Evolutionary conservation across 2,888 invertebrate genomes (phyloP).

Genomic region (Byasa hedistus): DNA sequence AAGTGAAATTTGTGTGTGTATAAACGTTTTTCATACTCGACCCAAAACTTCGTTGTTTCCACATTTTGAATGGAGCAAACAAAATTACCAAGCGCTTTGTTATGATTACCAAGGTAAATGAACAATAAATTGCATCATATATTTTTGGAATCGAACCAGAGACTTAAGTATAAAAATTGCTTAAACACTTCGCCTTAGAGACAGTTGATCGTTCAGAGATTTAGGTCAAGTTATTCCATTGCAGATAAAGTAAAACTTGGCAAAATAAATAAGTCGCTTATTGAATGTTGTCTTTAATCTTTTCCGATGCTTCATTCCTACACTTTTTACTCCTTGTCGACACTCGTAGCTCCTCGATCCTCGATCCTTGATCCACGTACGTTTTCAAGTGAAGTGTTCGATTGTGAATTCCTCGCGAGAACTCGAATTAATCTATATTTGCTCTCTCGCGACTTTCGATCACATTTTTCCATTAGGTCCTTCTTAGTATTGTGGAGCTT

Average conservation of each 20-base stretch:
- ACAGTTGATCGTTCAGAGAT: too few relatives aligned
- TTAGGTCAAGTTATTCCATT: too few relatives aligned
- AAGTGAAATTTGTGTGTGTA: constrained; percentile 63
- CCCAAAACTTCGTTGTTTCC: constrained; percentile 10
- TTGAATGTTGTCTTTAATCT: too few relatives aligned
- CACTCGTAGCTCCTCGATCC: too few relatives aligned
- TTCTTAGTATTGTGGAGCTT: constrained; percentile 42
- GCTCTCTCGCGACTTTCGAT: constrained; percentile 41
- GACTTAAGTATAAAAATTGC: too few relatives aligned
- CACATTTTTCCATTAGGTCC: constrained; percentile 53
- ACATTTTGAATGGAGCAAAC: not conserved
- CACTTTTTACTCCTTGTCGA: too few relatives aligned
- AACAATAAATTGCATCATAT: not conserved
- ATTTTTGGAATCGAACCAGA: too few relatives aligned
- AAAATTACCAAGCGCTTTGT: constrained; percentile 9
- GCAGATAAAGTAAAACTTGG: too few relatives aligned
- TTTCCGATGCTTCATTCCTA: too few relatives aligned
- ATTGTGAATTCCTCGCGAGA: constrained; percentile 28
- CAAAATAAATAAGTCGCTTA: too few relatives aligned
- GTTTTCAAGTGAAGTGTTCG: constrained; percentile 29
- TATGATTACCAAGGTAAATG: not conserved
- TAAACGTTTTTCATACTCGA: constrained; percentile 19
- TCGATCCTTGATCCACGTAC: constrained; percentile 13
- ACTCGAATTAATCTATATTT: constrained; percentile 45
- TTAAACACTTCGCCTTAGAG: too few relatives aligned